Conservation (phyloP, 2,113 vertebrate species). For the Semnopithecus entellus region DNA sequence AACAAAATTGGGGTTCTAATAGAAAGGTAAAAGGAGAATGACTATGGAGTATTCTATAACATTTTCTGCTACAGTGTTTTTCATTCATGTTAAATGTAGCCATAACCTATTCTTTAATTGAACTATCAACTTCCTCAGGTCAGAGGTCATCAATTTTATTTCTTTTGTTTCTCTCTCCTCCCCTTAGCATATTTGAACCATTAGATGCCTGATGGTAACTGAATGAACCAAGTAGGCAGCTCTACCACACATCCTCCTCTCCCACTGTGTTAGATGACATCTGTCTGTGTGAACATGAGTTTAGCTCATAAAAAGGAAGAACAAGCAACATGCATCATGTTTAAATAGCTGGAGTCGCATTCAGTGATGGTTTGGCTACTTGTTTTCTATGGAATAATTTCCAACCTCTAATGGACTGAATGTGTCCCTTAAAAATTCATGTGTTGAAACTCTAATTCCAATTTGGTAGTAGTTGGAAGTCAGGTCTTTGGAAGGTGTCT, state of each 20-base stretch:
- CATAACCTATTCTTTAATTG: neutral
- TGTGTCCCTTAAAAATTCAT: neutral
- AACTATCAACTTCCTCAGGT: neutral
- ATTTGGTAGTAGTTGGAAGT: neutral
- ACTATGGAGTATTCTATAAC: neutral
- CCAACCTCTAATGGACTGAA: neutral
- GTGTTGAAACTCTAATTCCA: neutral
- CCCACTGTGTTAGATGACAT: neutral
- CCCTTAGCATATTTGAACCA: neutral
- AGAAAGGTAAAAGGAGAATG: neutral
- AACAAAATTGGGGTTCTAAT: neutral
- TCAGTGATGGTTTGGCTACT: neutral
- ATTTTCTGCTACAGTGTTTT: neutral
- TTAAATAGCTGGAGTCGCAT: neutral
- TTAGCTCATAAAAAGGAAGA: neutral
- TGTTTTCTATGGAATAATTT: slow-evolving; percentile 32
- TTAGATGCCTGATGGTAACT: neutral
- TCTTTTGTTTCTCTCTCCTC: neutral
- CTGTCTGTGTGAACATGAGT: neutral
- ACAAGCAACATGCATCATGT: neutral
- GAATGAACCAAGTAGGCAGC: neutral
- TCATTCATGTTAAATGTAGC: neutral
- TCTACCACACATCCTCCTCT: neutral
- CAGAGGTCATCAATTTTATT: slow-evolving; percentile 10
- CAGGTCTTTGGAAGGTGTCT: neutral